Conservation (phyloP, 2,797 vertebrate species). For the Sebastes matsubarae region DNA sequence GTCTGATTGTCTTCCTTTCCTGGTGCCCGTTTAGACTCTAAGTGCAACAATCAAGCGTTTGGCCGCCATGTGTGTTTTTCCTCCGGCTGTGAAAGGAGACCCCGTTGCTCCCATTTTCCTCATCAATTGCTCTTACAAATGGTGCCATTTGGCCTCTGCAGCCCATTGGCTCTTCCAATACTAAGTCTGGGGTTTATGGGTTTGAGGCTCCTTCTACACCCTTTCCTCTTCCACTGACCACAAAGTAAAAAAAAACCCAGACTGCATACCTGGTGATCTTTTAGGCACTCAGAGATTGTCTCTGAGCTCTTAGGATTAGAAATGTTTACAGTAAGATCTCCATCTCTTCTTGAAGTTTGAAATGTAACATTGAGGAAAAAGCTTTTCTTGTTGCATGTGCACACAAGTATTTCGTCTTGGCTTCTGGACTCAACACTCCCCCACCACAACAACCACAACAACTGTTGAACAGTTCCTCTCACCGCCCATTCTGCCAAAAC, state of each 20-base stretch:
- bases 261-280: slow-evolving; percentile 36
- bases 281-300: slow-evolving; percentile 9
- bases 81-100: slow-evolving; percentile 45
- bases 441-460: slow-evolving; percentile 9
- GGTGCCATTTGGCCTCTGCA: slow-evolving; percentile 66
- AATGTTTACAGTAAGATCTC: not conserved
- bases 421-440: not conserved
- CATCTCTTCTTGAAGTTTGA: slow-evolving; percentile 17
- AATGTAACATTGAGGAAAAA: slow-evolving; percentile 15
- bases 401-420: slow-evolving; percentile 36
- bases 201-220: slow-evolving; percentile 36
- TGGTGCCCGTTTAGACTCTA: slow-evolving; percentile 15
- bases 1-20: slow-evolving; percentile 15
- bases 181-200: slow-evolving; percentile 66
- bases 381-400: slow-evolving; percentile 21
- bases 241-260: slow-evolving; percentile 24
- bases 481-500: slow-evolving; percentile 18
- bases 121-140: slow-evolving; percentile 29
- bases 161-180: slow-evolving; percentile 50
- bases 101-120: slow-evolving; percentile 39
- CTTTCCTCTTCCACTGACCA: slow-evolving; percentile 34
- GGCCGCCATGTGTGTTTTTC: slow-evolving; percentile 33
- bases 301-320: not conserved
- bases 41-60: slow-evolving; percentile 40
- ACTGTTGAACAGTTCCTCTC: slow-evolving; percentile 16